Evolutionary conservation across 2,797 vertebrate species (phyloP).

Genomic region (Hafferia zeledoni): DNA sequence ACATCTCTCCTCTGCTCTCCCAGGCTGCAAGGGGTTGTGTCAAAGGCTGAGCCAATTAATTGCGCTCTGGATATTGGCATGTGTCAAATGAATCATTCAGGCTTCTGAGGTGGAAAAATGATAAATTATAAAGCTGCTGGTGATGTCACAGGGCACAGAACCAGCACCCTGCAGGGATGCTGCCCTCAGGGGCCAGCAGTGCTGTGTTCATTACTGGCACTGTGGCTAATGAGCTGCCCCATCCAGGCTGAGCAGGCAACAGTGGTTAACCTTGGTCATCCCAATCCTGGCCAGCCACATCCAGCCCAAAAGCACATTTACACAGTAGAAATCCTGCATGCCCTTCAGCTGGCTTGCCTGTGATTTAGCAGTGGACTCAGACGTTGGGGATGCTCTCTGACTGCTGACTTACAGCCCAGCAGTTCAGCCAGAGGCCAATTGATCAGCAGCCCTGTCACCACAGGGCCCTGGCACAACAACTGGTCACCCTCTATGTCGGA

Average conservation of each 20-base stretch:
- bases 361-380: not conserved
- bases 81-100: not conserved
- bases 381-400: not conserved
- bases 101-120: not conserved
- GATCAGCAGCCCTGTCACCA: rapidly evolving
- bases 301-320: not conserved
- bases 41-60: not conserved
- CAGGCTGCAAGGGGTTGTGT: not conserved
- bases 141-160: not conserved
- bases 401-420: not conserved
- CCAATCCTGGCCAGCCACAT: not conserved
- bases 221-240: not conserved
- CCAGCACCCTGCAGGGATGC: not conserved
- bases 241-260: not conserved
- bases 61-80: not conserved
- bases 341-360: not conserved
- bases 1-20: not conserved
- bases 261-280: not conserved
- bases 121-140: not conserved
- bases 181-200: not conserved
- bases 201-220: not conserved
- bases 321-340: not conserved
- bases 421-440: not conserved
- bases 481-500: rapidly evolving
- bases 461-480: not conserved